Conservation (phyloP, 2,113 vertebrate genomes). For the Pygoscelis adeliae region DNA sequence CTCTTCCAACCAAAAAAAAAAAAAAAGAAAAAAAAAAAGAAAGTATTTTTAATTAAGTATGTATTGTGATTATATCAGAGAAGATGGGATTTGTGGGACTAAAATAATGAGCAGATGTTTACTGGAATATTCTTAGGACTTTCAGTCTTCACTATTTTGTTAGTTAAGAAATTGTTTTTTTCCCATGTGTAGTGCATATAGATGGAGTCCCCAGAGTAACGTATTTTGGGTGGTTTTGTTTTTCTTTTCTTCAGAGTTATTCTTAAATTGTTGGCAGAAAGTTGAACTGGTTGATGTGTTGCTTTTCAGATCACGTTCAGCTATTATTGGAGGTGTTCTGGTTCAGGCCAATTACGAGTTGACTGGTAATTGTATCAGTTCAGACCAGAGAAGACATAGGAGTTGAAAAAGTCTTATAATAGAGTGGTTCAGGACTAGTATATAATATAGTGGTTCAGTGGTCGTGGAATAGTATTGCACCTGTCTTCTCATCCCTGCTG, state of each 20-base stretch:
- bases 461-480: background rate
- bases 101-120: background rate
- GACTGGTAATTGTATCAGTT: background rate
- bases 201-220: background rate
- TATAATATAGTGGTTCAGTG: background rate
- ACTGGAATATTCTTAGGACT: background rate
- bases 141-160: background rate
- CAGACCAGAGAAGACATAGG: background rate
- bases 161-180: background rate
- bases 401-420: background rate
- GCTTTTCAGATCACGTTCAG: background rate
- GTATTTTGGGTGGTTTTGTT: background rate
- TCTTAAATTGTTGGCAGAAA: background rate
- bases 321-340: background rate
- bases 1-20: too few relatives aligned
- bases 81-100: background rate
- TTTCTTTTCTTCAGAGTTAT: background rate
- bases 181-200: background rate
- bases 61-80: background rate
- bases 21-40: too few relatives aligned
- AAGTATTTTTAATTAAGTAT: background rate
- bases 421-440: background rate
- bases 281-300: background rate
- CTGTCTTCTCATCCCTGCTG: background rate
- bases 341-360: background rate